Base-by-base conservation (phyloP, 2,113 vertebrate genomes). In the Muntiacus muntjak region DNA sequence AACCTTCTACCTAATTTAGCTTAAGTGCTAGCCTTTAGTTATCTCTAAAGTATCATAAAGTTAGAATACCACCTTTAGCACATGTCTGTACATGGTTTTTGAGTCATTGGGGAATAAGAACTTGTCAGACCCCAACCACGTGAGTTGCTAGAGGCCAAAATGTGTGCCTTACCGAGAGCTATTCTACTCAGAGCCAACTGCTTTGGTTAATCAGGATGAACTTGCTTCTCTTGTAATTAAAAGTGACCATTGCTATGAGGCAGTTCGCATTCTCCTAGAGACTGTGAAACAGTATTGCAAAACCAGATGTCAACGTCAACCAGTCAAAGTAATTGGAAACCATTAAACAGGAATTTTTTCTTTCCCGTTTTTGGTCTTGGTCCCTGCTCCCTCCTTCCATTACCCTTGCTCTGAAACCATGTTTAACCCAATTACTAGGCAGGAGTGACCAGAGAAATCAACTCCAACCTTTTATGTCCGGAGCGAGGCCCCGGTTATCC, bases 191-290 rank as follows among this genome's bases (percentile, higher is more conserved):
- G 55, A 74, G 33, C 23, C 50, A 19, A 7, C 60, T 54, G 54
- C 45, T 87, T 55, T 79, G 33, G 74, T 57, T 58, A 58, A 13
- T 19, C 40, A 58, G 28, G n/a, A 57, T 88, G 55, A 14, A 33
- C 74, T 16, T 94, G 28, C 21, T 33, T 14, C 43, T 96, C 55
- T 0, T 74, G 55, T 87, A 60, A 15, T 92, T 57, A 1, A 50
- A 67, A 52, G 36, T 62, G 79, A 60, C 55, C 21, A 6, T 25
- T 0, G 0, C 78, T 78, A 0, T 11, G 64, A 71, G n/a, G 81
- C 4, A 5, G 11, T 50, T 25, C 64, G 88, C 26, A 40, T n/a
- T 23, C 55, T 36, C 0, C 0, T 47, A 12, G 19, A 78, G 21
- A 9, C 76, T 15, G 19, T 76, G 36, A 40, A 93, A 71, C 62